Base-by-base conservation (phyloP, 2,888 invertebrate species). In the Drosophila meridionalis region DNA sequence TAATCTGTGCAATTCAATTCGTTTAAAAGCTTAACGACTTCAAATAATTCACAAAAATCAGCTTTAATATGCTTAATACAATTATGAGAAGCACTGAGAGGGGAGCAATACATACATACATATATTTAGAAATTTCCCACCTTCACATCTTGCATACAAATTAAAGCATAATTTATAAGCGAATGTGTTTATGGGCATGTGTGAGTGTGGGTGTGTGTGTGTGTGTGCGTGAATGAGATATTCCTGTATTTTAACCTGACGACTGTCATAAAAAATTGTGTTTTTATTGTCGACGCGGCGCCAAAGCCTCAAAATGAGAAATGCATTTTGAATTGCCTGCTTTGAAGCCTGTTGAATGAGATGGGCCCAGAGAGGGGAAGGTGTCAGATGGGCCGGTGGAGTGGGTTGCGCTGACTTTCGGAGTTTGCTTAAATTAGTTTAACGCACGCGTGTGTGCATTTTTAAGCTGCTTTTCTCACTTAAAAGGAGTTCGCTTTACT, bases 131-230 rank as follows among this genome's bases (percentile, higher is more conserved):
- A 72, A 67, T 61, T 53, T 53, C 30, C 43, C 42, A 12, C 55
- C 40, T 61, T 38, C 53, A 30, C 57, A 36, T 40, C 64, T 68
- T 88, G 85, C 79, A 85, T 85, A 86, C 82, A 85, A 88, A 85
- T 85, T 81, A 86, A 88, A 86, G 73, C 83, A 81, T 85, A 88
- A 85, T 85, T 81, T 71, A 75, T 53, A 76, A 66, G 70, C 48
- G 20, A 42, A 30, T 30, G 56, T 40, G 55, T 55, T 40, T 55
- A 55, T 40, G 40, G 12, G 30, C 11, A 8, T 5, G 26, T 40
- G 62, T 52, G 63, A n/a, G 55, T 38, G 28, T 14, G 32, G 11
- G 14, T 14, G 47, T 26, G 30, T 11, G 26, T 38, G 32, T 11
- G 45, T 14, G 48, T 32, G 48, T n/a, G 30, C 42, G 43, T 2